A percentile compares a stretch with the other conserved stretches of the same genome.
phyloP scores from a whole-genome alignment of 2,888 invertebrate genomes.

The Dione vanillae region DNA sequence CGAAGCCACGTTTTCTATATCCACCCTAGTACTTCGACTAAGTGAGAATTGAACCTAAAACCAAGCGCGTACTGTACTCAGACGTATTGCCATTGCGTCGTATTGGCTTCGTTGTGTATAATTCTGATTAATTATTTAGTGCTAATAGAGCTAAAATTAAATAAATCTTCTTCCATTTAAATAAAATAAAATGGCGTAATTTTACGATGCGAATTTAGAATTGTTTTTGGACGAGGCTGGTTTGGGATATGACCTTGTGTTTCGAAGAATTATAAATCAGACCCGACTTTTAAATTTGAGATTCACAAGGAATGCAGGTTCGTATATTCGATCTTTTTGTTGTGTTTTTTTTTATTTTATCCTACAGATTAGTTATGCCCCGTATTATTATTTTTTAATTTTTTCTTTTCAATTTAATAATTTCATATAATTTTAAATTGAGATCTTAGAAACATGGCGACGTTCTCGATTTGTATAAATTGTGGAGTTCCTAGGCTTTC shows the following conservation, averaged over 20 bases:
- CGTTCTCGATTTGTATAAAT: too few relatives aligned
- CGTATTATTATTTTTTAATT: neutral
- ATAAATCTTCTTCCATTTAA: conserved; percentile 11
- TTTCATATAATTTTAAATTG: neutral
- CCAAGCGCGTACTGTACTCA: too few relatives aligned
- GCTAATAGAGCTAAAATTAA: too few relatives aligned
- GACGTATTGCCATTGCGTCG: too few relatives aligned
- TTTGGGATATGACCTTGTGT: conserved; percentile 32
- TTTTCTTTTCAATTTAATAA: too few relatives aligned
- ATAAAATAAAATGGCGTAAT: conserved; percentile 27
- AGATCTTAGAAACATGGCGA: neutral
- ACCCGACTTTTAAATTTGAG: conserved; percentile 17
- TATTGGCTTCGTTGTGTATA: too few relatives aligned
- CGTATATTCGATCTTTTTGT: neutral
- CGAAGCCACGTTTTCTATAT: too few relatives aligned
- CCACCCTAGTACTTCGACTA: too few relatives aligned
- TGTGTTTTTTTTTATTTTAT: conserved; percentile 6
- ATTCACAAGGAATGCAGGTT: conserved; percentile 19
- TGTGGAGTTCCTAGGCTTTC: too few relatives aligned
- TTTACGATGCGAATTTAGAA: conserved; percentile 27
- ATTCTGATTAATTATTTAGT: too few relatives aligned
- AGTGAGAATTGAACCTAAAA: too few relatives aligned
- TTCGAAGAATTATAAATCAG: conserved; percentile 26
- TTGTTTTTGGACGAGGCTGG: conserved; percentile 21
- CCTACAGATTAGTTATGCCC: neutral